These are phyloP conservation scores for Molanna angustata DNA, from an alignment of 2,888 invertebrate genomes.

Conservation along the genomic window DNA sequence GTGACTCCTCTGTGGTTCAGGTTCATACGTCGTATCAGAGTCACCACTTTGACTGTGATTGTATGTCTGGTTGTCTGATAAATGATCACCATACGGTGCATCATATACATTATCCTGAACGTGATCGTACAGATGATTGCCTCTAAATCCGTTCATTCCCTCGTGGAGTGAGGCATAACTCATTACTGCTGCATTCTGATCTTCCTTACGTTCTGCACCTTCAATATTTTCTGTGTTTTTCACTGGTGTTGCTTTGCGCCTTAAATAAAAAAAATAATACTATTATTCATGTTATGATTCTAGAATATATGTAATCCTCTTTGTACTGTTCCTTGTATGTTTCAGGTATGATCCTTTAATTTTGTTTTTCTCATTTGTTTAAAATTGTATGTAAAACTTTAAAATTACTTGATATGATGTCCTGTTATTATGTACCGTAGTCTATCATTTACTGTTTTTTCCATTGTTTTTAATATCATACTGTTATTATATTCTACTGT, in stretches of 20 bases:
- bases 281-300: too few relatives aligned
- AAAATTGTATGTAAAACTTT: too few relatives aligned
- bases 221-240: slow-evolving; percentile 88
- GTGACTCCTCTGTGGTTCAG: slow-evolving; percentile 62
- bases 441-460: too few relatives aligned
- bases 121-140: slow-evolving; percentile 52
- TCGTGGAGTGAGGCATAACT: slow-evolving; percentile 83
- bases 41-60: slow-evolving; percentile 45
- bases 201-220: slow-evolving; percentile 82
- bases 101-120: slow-evolving; percentile 71
- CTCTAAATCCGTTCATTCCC: slow-evolving; percentile 45
- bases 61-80: slow-evolving; percentile 50
- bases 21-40: slow-evolving; percentile 58
- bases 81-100: slow-evolving; percentile 67
- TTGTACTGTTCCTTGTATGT: too few relatives aligned
- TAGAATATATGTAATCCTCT: too few relatives aligned
- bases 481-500: too few relatives aligned
- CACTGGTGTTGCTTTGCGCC: slow-evolving; percentile 80
- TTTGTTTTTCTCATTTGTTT: too few relatives aligned
- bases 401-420: too few relatives aligned
- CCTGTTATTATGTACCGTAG: too few relatives aligned
- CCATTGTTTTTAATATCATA: too few relatives aligned
- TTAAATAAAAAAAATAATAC: slow-evolving; percentile 39
- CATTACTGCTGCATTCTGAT: slow-evolving; percentile 85
- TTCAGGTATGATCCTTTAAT: too few relatives aligned